A percentile compares a stretch with the other conserved stretches of the same genome.
These are phyloP conservation scores for Tenrec ecaudatus DNA, from an alignment of 2,113 vertebrate genomes.

Conservation along the genomic window DNA sequence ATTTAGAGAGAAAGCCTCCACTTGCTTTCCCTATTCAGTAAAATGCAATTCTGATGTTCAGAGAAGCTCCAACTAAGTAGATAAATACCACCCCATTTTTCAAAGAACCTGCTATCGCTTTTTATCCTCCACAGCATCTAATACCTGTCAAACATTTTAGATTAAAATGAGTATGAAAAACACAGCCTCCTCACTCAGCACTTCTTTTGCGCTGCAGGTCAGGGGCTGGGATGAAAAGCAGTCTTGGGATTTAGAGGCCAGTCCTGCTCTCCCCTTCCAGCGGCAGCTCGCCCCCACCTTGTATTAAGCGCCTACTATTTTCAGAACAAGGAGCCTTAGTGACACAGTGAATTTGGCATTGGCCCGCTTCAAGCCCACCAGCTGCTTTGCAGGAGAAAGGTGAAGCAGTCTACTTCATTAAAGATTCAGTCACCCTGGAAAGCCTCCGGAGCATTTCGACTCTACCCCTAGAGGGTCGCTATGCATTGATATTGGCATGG, in stretches of 20 bases:
- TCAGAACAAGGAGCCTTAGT: background rate
- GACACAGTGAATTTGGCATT: too few relatives aligned
- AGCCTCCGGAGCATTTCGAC: too few relatives aligned
- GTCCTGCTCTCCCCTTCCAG: background rate
- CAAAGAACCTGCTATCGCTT: slow-evolving; percentile 59
- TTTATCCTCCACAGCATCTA: slow-evolving; percentile 70
- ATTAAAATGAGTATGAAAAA: slow-evolving; percentile 69
- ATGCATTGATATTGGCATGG: background rate
- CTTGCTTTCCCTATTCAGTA: slow-evolving; percentile 56
- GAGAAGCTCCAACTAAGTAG: slow-evolving; percentile 55
- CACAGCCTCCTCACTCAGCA: slow-evolving; percentile 43
- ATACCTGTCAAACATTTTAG: slow-evolving; percentile 74
- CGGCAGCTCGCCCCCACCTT: rapidly evolving
- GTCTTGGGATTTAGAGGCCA: background rate
- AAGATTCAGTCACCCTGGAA: too few relatives aligned
- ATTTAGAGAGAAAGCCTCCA: slow-evolving; percentile 59
- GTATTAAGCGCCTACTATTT: background rate
- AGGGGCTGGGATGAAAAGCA: slow-evolving; percentile 37
- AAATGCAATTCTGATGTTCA: slow-evolving; percentile 68
- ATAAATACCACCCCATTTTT: slow-evolving; percentile 68
- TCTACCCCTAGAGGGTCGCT: background rate
- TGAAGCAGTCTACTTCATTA: too few relatives aligned
- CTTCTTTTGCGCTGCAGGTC: slow-evolving; percentile 31
- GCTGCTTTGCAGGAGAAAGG: too few relatives aligned
- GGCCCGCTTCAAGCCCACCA: too few relatives aligned